Percentiles rank a stretch among this genome's conserved stretches.
Conservation (phyloP, 1,140 invertebrate species). For the Lepidurus apus region DNA sequence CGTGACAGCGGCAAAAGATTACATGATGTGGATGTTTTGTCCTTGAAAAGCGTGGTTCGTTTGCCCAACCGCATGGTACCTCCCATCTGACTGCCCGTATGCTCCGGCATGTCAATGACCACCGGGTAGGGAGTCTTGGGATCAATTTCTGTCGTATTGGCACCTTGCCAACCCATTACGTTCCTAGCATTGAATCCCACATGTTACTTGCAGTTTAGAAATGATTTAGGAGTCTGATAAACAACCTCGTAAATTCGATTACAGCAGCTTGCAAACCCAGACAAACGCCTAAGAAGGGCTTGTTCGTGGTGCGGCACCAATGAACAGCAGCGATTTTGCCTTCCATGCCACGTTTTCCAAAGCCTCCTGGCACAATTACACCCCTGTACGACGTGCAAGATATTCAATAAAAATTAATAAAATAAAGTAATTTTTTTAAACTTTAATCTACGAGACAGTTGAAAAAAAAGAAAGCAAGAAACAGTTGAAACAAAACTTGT, state of each 20-base stretch:
- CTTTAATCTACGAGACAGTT: not conserved
- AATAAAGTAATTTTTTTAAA: not conserved
- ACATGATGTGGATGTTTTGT: constrained; percentile 29
- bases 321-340: constrained; percentile 91
- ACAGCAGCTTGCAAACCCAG: constrained; percentile 94
- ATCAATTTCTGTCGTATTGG: constrained; percentile 83
- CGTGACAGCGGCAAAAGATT: not conserved
- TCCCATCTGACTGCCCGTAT: constrained; percentile 85
- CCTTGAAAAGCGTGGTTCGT: constrained; percentile 73
- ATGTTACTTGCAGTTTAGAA: not conserved
- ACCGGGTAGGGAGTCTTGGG: constrained; percentile 65
- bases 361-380: constrained; percentile 94
- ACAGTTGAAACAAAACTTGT: not conserved
- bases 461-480: not conserved
- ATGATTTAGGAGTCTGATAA: not conserved
- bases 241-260: constrained; percentile 80
- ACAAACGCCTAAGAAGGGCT: constrained; percentile 93
- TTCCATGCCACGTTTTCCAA: constrained; percentile 90
- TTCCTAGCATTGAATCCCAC: constrained; percentile 54
- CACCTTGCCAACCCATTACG: constrained; percentile 66
- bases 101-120: constrained; percentile 98
- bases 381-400: constrained; percentile 56
- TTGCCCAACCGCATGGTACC: constrained; percentile 97
- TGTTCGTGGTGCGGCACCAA: constrained; percentile 84
- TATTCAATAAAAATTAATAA: constrained; percentile 34